phyloP scores from a whole-genome alignment of 2,888 invertebrate species.

The Sphaeridia pumilis region DNA sequence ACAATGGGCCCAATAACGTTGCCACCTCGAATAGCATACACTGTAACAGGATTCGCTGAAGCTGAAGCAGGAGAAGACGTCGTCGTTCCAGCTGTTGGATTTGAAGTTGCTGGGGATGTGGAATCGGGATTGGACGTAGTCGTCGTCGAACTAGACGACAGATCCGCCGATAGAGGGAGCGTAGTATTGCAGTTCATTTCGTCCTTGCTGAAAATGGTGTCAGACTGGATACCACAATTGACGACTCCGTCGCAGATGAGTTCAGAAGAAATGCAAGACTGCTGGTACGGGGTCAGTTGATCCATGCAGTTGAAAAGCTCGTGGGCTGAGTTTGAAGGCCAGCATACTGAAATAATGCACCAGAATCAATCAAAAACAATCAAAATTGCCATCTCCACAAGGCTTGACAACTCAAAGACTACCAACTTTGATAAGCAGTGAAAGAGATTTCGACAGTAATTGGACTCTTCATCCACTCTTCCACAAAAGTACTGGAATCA shows the following conservation, averaged over 20 bases:
- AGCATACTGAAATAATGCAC: neutral
- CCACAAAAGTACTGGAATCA: constrained; percentile 6
- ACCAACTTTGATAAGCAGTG: constrained; percentile 29
- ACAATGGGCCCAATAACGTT: neutral
- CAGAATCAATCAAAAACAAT: neutral
- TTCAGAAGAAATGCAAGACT: constrained; percentile 24
- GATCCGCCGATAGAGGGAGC: neutral
- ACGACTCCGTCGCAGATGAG: constrained; percentile 30
- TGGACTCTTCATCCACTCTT: constrained; percentile 7
- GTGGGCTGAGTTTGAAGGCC: neutral
- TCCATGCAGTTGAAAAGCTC: constrained; percentile 9
- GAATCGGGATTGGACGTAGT: neutral
- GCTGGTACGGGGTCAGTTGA: constrained; percentile 5
- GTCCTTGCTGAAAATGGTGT: constrained; percentile 27
- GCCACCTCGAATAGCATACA: neutral
- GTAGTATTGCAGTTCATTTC: constrained; percentile 21
- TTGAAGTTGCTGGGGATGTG: neutral
- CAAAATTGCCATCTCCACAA: neutral
- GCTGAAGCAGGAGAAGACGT: neutral
- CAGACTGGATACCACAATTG: constrained; percentile 29
- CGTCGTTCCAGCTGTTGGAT: neutral
- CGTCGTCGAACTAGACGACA: neutral
- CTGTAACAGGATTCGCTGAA: neutral
- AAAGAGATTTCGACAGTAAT: constrained; percentile 30
- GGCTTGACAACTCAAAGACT: neutral